These are phyloP conservation scores for Microcebus lehilahytsara DNA, from an alignment of 2,113 vertebrate genomes.

Conservation along the genomic window DNA sequence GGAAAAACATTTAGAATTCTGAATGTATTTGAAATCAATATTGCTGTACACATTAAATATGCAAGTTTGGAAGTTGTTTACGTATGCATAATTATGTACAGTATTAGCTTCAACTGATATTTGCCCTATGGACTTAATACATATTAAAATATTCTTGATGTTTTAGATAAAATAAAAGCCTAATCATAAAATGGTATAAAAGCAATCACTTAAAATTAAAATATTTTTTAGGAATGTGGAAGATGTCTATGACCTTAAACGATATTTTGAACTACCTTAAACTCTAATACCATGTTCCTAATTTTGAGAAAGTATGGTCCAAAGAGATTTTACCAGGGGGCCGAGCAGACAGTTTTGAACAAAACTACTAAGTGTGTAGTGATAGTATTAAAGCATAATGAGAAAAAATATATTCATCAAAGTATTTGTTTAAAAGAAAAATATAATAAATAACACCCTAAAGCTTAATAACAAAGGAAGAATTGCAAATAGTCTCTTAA, in stretches of 20 bases:
- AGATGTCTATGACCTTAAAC: not conserved
- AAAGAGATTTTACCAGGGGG: not conserved
- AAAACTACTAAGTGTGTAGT: not conserved
- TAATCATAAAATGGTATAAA: not conserved
- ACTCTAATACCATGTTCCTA: not conserved
- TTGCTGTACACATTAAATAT: not conserved
- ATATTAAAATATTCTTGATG: not conserved
- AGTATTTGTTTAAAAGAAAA: not conserved
- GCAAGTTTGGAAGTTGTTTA: not conserved
- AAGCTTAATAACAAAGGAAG: not conserved
- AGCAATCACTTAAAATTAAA: not conserved
- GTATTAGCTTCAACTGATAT: not conserved
- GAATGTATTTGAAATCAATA: not conserved
- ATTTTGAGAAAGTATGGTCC: not conserved
- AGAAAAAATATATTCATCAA: not conserved
- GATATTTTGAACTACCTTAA: not conserved
- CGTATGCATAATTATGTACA: not conserved
- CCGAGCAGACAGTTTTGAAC: not conserved
- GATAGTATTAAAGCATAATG: not conserved
- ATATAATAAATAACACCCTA: not conserved
- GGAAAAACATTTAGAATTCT: not conserved
- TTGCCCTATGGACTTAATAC: not conserved
- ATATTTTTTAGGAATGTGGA: not conserved
- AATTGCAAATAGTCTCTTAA: not conserved
- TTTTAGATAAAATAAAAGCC: not conserved